These are phyloP conservation scores for Vesta saturnalis DNA, from an alignment of 2,888 invertebrate species.

Conservation along the genomic window DNA sequence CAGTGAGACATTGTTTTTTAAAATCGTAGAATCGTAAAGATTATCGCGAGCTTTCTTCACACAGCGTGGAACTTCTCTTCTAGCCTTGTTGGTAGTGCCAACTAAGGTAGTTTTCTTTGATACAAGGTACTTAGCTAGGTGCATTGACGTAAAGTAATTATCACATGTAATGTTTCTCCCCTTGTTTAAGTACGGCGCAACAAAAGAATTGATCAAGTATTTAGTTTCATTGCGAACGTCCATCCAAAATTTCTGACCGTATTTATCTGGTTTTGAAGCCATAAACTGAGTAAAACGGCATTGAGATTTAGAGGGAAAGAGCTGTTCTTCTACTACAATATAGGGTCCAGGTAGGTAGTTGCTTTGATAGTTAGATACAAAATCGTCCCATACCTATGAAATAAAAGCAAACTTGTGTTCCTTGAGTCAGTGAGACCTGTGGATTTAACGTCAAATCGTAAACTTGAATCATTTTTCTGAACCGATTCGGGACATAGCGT, in stretches of 20 bases:
- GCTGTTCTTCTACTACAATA: conserved; percentile 46
- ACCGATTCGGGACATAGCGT: too few species aligned
- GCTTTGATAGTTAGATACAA: not conserved
- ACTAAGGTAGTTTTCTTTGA: conserved; percentile 34
- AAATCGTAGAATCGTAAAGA: not conserved
- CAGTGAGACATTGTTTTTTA: not conserved
- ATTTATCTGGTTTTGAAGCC: too few species aligned
- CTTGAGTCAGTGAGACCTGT: too few species aligned
- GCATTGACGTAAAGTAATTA: conserved; percentile 10
- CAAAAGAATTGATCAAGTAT: not conserved
- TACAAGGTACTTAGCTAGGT: too few species aligned
- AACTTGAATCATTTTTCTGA: too few species aligned
- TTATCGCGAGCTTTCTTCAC: not conserved
- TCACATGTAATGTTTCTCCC: conserved; percentile 24
- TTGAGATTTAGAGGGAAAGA: conserved; percentile 39
- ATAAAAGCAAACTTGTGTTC: too few species aligned
- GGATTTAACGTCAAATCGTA: too few species aligned
- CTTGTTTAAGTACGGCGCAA: conserved; percentile 1
- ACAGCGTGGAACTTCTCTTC: not conserved
- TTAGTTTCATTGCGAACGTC: conserved; percentile 14
- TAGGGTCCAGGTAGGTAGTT: conserved; percentile 35
- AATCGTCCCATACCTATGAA: not conserved
- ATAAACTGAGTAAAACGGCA: conserved; percentile 22
- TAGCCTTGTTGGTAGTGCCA: conserved; percentile 25
- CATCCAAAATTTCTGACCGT: conserved; percentile 17